Base-by-base conservation (phyloP, 2,888 invertebrate genomes). In the Eudemis profundana region DNA sequence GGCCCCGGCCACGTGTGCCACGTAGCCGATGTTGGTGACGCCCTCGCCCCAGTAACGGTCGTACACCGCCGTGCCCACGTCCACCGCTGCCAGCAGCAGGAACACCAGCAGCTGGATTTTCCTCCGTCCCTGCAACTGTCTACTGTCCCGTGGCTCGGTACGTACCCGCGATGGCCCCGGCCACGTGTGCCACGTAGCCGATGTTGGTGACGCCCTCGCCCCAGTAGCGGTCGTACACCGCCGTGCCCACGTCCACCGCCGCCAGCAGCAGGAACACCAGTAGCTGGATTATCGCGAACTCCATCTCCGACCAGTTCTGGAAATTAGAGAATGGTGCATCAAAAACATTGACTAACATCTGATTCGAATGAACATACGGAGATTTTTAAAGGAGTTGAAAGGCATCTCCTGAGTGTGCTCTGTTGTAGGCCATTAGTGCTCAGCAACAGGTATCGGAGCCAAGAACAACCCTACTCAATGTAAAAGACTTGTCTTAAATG, bases 271-370 rank as follows among this genome's bases (percentile, higher is more conserved):
- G 74, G 80, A 99, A 97, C 17, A 98, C 94, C 5, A 96, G 81
- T 21, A 99, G 92, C 78, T 99, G 97, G 7, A 97, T 93, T 70
- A 96, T 94, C 0, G 98, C 97, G 82, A 96, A 98, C 78, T 98
- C 97, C 99, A 99, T 99, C 89, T 99, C 98, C 14, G 94, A 93
- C 97, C 98, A 99, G 86, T 99, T 99, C 97, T 98, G 89, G 36
- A 92, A 92, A 56, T 74, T 27, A 68, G 61, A 38, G 27, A 10
- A 27, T 53, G 12, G 1, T 4, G 10, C 38, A 62, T 29, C 21
- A 17, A 49, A 59, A 8, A 33, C 5, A 7, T 27, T 27, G 27
- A 4, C 7, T 4, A 27, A 27, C 27, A 27, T 7, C 27, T 27
- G 27, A 8, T 33, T 33, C 3, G 1, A 1, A 33, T 8, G 0